These are phyloP conservation scores for Poecilia latipinna DNA, from an alignment of 2,113 vertebrate species.

Conservation along the genomic window DNA sequence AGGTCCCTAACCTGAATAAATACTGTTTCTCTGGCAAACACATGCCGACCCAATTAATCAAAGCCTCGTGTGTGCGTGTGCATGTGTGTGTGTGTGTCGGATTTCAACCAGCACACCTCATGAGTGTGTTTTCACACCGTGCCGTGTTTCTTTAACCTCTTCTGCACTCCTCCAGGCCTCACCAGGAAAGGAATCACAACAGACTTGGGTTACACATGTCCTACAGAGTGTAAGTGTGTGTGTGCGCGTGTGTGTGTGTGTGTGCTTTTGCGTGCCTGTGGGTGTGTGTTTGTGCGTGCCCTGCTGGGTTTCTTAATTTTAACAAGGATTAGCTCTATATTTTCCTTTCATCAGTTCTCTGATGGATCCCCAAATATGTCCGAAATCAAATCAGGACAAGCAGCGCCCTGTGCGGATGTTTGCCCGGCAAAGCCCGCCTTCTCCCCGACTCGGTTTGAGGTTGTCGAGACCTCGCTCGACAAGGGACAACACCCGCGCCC, in stretches of 20 bases:
- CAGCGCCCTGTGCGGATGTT: conserved; percentile 80
- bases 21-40: conserved; percentile 71
- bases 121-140: conserved; percentile 72
- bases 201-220: conserved; percentile 84
- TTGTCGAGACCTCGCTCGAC: conserved; percentile 67
- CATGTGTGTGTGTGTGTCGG: conserved; percentile 51
- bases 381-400: conserved; percentile 79
- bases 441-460: conserved; percentile 56
- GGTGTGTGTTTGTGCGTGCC: conserved; percentile 49
- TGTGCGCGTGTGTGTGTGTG: conserved; percentile 21
- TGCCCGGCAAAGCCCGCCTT: conserved; percentile 63
- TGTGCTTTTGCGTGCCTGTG: conserved; percentile 36
- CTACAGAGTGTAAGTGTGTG: conserved; percentile 66
- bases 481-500: conserved; percentile 60
- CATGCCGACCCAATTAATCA: conserved; percentile 72
- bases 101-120: conserved; percentile 76
- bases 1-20: conserved; percentile 67
- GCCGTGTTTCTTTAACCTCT: conserved; percentile 81
- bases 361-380: conserved; percentile 76
- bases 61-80: conserved; percentile 64
- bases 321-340: conserved; percentile 81
- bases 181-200: conserved; percentile 79
- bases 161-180: conserved; percentile 73
- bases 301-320: conserved; percentile 61
- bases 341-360: conserved; percentile 83